Conservation (phyloP, 2,113 vertebrate genomes). For the Nothocercus julius region DNA sequence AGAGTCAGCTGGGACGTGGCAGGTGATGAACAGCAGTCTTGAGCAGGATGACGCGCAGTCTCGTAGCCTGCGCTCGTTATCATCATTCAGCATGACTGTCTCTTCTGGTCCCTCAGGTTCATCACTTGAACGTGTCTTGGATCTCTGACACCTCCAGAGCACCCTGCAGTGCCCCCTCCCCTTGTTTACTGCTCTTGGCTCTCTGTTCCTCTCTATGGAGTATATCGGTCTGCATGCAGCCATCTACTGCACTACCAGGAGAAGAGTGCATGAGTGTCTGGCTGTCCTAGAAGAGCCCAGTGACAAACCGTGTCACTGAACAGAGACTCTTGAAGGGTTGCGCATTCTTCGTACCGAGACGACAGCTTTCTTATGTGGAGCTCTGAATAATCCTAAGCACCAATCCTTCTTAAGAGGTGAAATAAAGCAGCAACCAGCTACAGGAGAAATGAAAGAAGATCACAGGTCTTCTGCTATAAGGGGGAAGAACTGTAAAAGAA, state of each 20-base stretch:
- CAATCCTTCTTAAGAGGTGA: neutral
- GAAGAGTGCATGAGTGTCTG: neutral
- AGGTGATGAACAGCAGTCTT: neutral
- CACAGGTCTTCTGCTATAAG: neutral
- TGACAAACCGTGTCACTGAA: neutral
- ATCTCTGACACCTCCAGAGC: neutral
- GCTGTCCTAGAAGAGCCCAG: neutral
- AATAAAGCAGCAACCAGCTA: neutral
- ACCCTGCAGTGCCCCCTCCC: neutral
- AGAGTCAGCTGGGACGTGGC: neutral
- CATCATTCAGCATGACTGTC: neutral
- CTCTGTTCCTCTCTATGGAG: neutral
- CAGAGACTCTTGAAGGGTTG: neutral
- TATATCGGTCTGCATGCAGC: rapidly evolving
- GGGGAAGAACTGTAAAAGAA: neutral
- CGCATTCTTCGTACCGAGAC: rapidly evolving
- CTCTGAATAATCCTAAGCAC: neutral
- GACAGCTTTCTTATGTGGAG: neutral
- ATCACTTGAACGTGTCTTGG: neutral
- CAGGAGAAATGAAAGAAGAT: neutral
- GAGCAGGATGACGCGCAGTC: neutral
- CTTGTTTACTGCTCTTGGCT: neutral
- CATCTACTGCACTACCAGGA: neutral
- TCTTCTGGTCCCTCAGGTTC: neutral
- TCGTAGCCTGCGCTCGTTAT: neutral